Evolutionary conservation across 1,140 invertebrate species (phyloP).

Genomic region (Macrotrachela quadricornifera): DNA sequence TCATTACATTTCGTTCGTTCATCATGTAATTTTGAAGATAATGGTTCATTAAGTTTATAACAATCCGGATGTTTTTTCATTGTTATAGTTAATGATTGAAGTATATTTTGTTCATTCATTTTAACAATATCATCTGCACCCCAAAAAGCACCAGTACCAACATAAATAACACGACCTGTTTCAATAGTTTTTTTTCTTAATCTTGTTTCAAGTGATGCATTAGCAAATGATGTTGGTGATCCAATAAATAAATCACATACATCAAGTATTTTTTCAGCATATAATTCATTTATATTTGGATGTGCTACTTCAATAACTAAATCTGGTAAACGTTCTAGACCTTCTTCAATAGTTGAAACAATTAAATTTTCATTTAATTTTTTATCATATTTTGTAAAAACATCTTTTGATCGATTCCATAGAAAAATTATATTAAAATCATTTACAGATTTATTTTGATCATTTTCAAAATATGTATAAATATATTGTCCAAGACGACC

Average conservation of each 20-base stretch:
- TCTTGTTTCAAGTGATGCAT: too few species aligned
- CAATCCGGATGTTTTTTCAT: constrained; percentile 41
- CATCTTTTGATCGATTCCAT: neutral
- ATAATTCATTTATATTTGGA: constrained; percentile 34
- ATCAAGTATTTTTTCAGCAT: constrained; percentile 31
- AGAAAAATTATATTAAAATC: constrained; percentile 2
- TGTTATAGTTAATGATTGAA: constrained; percentile 36
- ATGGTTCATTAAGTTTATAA: constrained; percentile 26
- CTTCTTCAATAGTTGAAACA: constrained; percentile 9
- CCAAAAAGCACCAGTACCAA: constrained; percentile 37
- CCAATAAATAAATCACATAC: too few species aligned
- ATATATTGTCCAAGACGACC: constrained; percentile 31
- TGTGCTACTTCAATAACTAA: constrained; percentile 42
- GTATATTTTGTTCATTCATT: constrained; percentile 38
- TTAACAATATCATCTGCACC: constrained; percentile 40
- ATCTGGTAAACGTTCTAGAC: constrained; percentile 21
- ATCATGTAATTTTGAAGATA: neutral
- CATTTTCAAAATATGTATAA: neutral
- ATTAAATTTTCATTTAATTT: constrained; percentile 1
- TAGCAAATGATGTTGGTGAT: too few species aligned
- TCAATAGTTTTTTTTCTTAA: too few species aligned
- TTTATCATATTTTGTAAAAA: neutral
- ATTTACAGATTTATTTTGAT: neutral
- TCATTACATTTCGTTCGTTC: neutral
- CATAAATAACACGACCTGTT: too few species aligned